Evolutionary conservation across 2,113 vertebrate species (phyloP), one percentile per base, ranked within the genome.

Genomic region (Bostrychus sinensis): DNA sequence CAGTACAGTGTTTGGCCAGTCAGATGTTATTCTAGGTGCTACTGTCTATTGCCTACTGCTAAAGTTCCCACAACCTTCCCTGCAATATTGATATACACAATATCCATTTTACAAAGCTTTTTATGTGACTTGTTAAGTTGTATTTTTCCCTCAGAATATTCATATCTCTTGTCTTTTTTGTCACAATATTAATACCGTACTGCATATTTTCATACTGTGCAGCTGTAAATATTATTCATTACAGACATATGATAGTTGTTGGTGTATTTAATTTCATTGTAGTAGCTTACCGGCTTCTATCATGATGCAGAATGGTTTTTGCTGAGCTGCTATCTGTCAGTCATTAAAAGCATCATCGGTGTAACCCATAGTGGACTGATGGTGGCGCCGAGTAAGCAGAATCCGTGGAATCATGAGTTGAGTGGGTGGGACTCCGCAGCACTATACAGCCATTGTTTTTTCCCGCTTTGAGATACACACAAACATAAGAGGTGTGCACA

Each of bases 381-480:
- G 62, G 69, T 78, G 68, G 20, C 36, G 63, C 10, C 10, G 57
- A 63, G 67, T 61, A 75, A 82, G 68, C 56, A 80, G 59, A 53
- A n/a, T 77, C 75, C 75, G 50, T 76, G 56, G 64, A 76, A 79
- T 84, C 81, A 87, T 84, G 85, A 73, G 82, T 75, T 74, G 66
- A 83, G 70, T 76, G 65, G 77, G 81, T 58, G 88, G 91, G 91
- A 72, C 89, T 93, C 86, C 87, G 70, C 84, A 91, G 91, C 87
- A 93, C 89, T 93, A 86, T 91, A 76, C 88, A 84, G 82, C 89
- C 90, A 90, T 92, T 94, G 89, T 89, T 86, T 79, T 51, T 70
- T 69, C 38, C 25, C 30, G 54, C 56, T 77, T 66, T 57, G 42
- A 66, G 86, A 81, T 60, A 68, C 73, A 77, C 86, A 88, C 65